These are phyloP conservation scores for Dysmachus trigonus DNA, from an alignment of 2,888 invertebrate genomes.

Conservation along the genomic window DNA sequence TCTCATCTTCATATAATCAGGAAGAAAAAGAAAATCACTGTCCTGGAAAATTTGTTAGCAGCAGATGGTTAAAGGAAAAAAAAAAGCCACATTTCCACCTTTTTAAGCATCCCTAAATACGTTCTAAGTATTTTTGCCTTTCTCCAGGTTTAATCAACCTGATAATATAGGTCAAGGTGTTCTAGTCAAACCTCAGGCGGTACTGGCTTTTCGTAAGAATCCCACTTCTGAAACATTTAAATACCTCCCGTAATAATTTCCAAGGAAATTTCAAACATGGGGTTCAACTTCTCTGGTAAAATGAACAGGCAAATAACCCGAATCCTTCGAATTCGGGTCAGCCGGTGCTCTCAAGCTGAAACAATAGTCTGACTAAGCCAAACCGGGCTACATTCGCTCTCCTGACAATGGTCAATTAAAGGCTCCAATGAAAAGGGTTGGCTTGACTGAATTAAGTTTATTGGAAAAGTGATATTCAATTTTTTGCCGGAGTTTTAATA, in stretches of 20 bases:
- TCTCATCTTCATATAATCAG: not conserved
- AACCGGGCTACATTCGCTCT: not conserved
- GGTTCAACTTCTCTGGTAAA: not conserved
- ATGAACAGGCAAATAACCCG: not conserved
- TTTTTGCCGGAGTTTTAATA: not conserved
- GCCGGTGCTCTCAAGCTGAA: not conserved
- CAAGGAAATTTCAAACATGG: not conserved
- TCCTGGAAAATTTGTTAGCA: not conserved
- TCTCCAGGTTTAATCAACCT: not conserved
- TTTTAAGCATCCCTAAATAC: not conserved
- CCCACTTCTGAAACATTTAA: not conserved
- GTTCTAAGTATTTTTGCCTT: not conserved
- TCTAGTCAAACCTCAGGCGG: not conserved
- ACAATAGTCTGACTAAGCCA: not conserved
- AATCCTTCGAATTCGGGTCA: not conserved
- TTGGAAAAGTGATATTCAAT: not conserved
- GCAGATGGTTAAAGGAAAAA: not conserved
- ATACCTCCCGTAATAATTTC: not conserved
- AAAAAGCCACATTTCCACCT: not conserved
- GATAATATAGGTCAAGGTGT: conserved; percentile 4
- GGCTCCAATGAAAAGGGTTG: not conserved
- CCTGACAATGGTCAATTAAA: not conserved
- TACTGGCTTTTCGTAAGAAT: not conserved
- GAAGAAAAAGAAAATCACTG: not conserved
- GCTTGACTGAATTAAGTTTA: not conserved